Conservation (phyloP, 2,113 vertebrate species). For the Heterotilapia buettikoferi region DNA sequence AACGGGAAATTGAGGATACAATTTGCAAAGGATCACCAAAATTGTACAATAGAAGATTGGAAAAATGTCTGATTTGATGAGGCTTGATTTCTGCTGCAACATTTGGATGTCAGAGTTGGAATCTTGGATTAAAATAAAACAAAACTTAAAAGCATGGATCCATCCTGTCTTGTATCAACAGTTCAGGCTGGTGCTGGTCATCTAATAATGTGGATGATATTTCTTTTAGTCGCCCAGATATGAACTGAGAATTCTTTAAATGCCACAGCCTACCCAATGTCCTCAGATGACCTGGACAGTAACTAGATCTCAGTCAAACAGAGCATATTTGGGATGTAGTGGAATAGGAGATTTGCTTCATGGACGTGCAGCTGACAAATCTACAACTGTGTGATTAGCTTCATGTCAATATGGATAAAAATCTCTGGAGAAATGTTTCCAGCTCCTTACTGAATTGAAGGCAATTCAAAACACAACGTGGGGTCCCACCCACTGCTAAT, state of each 20-base stretch:
- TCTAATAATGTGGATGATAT: neutral
- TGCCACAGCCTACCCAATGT: neutral
- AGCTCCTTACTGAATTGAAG: neutral
- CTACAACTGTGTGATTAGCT: neutral
- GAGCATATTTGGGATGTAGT: neutral
- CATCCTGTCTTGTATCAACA: neutral
- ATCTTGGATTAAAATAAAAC: neutral
- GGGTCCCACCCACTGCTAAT: neutral
- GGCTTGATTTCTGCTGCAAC: neutral
- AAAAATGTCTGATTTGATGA: neutral
- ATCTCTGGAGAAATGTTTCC: neutral
- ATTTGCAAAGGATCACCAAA: neutral
- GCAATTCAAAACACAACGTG: accelerated
- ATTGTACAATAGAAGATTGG: neutral
- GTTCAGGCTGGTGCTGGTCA: neutral
- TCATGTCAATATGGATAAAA: neutral
- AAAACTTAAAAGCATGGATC: neutral
- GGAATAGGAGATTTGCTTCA: neutral
- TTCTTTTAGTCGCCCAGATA: neutral
- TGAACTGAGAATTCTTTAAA: neutral
- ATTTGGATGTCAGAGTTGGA: neutral
- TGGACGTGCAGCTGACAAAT: neutral
- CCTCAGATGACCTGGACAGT: neutral
- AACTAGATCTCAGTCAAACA: neutral
- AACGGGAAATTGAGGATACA: neutral